Evolutionary conservation across 2,888 invertebrate genomes (phyloP).

Genomic region (Andrena hattorfiana): DNA sequence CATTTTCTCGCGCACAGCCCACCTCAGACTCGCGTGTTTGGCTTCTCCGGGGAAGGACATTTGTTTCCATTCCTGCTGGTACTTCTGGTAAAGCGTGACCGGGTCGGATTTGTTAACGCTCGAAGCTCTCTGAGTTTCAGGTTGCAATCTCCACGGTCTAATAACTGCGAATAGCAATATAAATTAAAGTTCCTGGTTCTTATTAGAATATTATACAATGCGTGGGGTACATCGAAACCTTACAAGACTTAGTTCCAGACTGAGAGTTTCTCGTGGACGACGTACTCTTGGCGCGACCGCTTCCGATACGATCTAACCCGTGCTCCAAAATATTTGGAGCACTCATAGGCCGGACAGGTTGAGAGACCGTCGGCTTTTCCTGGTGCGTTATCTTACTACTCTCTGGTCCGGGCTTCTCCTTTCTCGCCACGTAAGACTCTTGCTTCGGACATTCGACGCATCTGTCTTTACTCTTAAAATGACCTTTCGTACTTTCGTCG

Average conservation of each 20-base stretch:
- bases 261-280: conserved; percentile 52
- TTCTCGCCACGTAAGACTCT: not conserved
- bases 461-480: not conserved
- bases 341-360: conserved; percentile 35
- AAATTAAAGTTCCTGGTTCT: not conserved
- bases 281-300: conserved; percentile 42
- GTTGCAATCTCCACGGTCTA: conserved; percentile 86
- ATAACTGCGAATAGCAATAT: conserved; percentile 86
- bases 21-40: conserved; percentile 88
- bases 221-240: conserved; percentile 33
- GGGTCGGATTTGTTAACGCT: conserved; percentile 88
- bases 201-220: not conserved
- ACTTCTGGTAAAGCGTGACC: conserved; percentile 91
- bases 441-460: not conserved
- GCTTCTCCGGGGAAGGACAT: conserved; percentile 92
- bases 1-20: conserved; percentile 90
- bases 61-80: conserved; percentile 90
- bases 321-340: conserved; percentile 46
- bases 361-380: not conserved
- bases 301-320: conserved; percentile 18
- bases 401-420: not conserved
- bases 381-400: not conserved
- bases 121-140: conserved; percentile 77
- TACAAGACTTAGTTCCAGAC: conserved; percentile 77
- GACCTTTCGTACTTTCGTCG: not conserved